Evolutionary conservation across 2,888 invertebrate genomes (phyloP), one percentile per base, ranked within the genome.

Genomic region (Panorpa germanica): DNA sequence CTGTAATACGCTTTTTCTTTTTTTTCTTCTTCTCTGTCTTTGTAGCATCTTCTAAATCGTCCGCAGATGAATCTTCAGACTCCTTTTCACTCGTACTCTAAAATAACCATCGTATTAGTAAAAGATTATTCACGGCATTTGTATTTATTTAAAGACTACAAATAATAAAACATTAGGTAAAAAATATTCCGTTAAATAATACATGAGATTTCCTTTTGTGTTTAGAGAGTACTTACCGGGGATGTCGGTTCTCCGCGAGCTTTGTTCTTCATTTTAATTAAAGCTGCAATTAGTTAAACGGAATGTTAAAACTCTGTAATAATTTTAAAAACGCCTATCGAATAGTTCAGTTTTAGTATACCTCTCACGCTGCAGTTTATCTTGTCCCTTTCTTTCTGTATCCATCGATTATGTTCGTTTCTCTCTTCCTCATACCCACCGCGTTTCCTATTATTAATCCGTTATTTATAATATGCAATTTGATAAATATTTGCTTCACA

Each of bases 371-470:
- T 48, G 4, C 50, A 48, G 3, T 49, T 44, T 28, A 50, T 50
- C 35, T 48, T 53, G 14, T 41, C 44, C 3, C 48, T 47, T 3
- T 55, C 53, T 25, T 41, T 45, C 5, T 46, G 45, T 35, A 43
- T 47, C 55, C 55, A 55, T 11, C 50, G 45, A 4, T 39, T 41
- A 25, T 47, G 43, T 33, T 55, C 55, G 19, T 42, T 47, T 4
- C 50, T 47, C 36, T 55, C 55, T 13, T 46, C 55, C 10, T 48
- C 50, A 33, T 47, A 54, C 1, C 54, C 54, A 8, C 52, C 54
- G 10, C 43, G 44, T 45, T 54, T 54, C 53, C 53, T 53, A 31
- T 16, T 26, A 32, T 11, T 21, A 9, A 25, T n/a, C 10, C 6
- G 5, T 21, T 5, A 5, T n/a, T 7, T 23, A 5, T 16, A 5